Conservation (phyloP, 2,797 vertebrate species). For the Pseudotriccus pelzelni region DNA sequence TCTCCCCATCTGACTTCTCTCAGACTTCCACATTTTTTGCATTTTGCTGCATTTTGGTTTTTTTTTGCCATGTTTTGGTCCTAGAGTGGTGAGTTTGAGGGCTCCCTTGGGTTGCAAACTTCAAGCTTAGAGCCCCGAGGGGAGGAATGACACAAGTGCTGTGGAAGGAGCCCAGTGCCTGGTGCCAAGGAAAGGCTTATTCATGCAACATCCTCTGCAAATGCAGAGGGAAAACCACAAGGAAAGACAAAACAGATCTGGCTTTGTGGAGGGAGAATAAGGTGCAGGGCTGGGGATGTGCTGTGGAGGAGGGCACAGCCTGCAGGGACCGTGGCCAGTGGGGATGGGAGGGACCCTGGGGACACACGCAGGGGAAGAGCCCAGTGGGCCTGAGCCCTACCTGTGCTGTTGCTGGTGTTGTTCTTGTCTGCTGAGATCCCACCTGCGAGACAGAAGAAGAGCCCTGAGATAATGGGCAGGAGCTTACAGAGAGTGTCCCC, state of each 20-base stretch:
- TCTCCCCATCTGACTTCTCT: neutral
- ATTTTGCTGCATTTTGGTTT: neutral
- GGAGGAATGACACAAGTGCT: neutral
- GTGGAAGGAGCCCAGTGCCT: neutral
- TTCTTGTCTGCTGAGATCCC: neutral
- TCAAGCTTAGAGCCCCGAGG: accelerated
- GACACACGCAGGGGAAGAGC: accelerated
- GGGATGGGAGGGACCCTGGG: neutral
- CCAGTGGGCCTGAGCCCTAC: neutral
- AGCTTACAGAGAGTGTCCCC: neutral
- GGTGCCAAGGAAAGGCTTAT: neutral
- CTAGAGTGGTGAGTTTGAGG: neutral
- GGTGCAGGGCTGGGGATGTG: neutral
- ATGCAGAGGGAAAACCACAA: accelerated
- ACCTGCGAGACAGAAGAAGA: conserved; percentile 28
- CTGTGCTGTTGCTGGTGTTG: neutral
- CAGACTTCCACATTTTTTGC: neutral
- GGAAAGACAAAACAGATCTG: accelerated
- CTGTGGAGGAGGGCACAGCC: neutral
- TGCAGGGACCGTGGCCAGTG: neutral
- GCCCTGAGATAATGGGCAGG: neutral
- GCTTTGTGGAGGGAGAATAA: neutral
- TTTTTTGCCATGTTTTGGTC: neutral
- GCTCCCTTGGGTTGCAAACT: accelerated
- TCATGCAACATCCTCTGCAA: neutral